Evolutionary conservation across 2,888 invertebrate genomes (phyloP).

Genomic region (Lycaena phlaeas): DNA sequence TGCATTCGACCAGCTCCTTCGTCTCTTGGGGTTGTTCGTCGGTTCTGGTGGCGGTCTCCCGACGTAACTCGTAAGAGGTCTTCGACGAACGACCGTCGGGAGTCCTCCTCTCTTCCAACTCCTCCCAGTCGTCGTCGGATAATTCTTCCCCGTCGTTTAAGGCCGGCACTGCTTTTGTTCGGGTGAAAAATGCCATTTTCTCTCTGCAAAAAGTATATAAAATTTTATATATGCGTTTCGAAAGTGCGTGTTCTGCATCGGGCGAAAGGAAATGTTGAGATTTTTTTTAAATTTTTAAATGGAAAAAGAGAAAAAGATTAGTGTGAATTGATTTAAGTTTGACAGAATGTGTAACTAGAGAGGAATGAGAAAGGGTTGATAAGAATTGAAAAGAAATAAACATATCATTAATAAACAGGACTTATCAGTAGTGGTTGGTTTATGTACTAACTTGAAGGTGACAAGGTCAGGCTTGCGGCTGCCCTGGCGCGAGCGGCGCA

Average conservation of each 20-base stretch:
- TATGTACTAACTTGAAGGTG: slow-evolving; percentile 87
- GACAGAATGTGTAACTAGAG: too few relatives aligned
- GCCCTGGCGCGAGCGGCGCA: slow-evolving; percentile 89
- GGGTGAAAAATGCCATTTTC: slow-evolving; percentile 97
- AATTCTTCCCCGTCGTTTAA: slow-evolving; percentile 77
- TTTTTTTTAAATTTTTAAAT: too few relatives aligned
- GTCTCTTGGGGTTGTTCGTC: slow-evolving; percentile 9
- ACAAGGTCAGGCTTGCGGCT: slow-evolving; percentile 92
- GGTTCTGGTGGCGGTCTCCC: slow-evolving; percentile 22
- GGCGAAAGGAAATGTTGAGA: too few relatives aligned
- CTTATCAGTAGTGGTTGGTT: background rate
- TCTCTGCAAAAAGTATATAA: slow-evolving; percentile 77
- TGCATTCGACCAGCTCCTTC: slow-evolving; percentile 45
- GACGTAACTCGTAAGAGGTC: slow-evolving; percentile 52
- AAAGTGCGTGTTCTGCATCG: too few relatives aligned
- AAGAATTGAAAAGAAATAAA: too few relatives aligned
- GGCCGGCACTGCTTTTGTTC: slow-evolving; percentile 83
- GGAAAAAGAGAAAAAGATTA: too few relatives aligned
- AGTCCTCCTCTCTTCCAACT: slow-evolving; percentile 53
- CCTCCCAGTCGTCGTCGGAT: slow-evolving; percentile 66
- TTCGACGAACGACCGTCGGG: slow-evolving; percentile 63
- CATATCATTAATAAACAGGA: too few relatives aligned
- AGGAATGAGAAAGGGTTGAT: too few relatives aligned
- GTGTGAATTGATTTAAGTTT: too few relatives aligned
- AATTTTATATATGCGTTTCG: too few relatives aligned